Conservation (phyloP, 2,888 invertebrate species). For the Apantesis nais region DNA sequence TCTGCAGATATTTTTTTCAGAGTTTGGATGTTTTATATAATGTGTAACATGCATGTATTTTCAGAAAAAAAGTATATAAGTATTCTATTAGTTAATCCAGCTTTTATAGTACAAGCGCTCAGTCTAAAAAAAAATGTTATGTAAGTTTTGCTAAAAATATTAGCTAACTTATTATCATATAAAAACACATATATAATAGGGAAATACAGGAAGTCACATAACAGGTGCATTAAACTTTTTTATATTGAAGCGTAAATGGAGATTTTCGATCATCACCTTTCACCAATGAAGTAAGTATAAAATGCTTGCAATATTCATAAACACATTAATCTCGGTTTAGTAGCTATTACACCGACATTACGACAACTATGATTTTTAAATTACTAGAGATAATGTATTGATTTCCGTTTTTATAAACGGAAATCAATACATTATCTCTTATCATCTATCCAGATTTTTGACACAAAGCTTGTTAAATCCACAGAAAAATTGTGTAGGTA, state of each 20-base stretch:
- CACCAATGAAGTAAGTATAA: conserved; percentile 30
- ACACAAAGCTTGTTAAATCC: not conserved
- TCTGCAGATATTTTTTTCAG: no score
- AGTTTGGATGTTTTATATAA: no score
- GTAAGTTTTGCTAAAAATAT: no score
- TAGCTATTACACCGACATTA: not conserved
- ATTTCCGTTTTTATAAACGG: not conserved
- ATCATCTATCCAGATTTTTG: not conserved
- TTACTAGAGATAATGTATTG: not conserved
- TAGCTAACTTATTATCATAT: not conserved
- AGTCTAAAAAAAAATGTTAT: no score
- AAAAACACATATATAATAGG: not conserved
- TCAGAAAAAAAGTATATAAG: no score
- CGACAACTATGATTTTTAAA: not conserved
- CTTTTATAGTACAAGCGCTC: no score
- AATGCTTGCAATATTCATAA: conserved; percentile 3
- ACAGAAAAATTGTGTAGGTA: not conserved
- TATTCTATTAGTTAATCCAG: no score
- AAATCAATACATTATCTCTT: no score
- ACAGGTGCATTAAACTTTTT: conserved; percentile 25
- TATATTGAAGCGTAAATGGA: conserved; percentile 26
- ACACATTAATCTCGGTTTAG: not conserved
- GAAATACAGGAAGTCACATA: conserved; percentile 15
- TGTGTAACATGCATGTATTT: no score
- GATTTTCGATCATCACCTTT: conserved; percentile 36